phyloP scores from a whole-genome alignment of 2,888 invertebrate genomes.

The Geotrupes spiniger region DNA sequence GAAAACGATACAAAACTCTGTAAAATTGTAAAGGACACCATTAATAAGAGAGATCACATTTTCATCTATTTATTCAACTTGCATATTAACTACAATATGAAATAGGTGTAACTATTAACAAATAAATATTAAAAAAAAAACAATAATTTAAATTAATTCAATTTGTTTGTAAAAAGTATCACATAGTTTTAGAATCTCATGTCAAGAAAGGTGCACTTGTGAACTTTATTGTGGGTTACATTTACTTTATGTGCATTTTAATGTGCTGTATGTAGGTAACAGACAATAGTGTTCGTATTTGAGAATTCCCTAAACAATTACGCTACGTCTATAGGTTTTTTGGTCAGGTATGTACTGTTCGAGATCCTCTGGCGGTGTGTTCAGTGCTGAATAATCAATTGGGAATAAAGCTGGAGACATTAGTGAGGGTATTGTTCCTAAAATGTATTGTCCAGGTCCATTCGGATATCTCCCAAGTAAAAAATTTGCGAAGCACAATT shows the following conservation, averaged over 20 bases:
- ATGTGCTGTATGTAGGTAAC: constrained; percentile 3
- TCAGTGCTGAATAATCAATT: constrained; percentile 73
- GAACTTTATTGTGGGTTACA: constrained; percentile 24
- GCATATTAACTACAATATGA: too few relatives aligned
- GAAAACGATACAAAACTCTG: too few relatives aligned
- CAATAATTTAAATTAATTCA: neutral
- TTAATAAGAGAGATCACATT: too few relatives aligned
- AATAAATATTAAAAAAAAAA: too few relatives aligned
- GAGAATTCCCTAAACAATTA: constrained; percentile 57
- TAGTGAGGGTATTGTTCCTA: constrained; percentile 60
- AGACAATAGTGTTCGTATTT: neutral
- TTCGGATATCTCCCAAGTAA: constrained; percentile 71
- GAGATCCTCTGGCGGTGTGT: constrained; percentile 66
- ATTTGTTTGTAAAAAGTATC: constrained; percentile 37
- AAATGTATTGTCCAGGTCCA: constrained; percentile 72
- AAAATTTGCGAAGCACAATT: constrained; percentile 72
- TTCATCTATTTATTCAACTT: too few relatives aligned
- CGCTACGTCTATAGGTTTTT: constrained; percentile 67
- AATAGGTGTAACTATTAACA: too few relatives aligned
- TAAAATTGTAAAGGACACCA: too few relatives aligned
- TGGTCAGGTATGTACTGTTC: constrained; percentile 69
- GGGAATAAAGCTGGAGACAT: constrained; percentile 63
- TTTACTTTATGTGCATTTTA: constrained; percentile 8
- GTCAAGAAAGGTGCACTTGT: constrained; percentile 48
- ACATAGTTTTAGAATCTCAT: constrained; percentile 49